Base-by-base conservation (phyloP, 2,888 invertebrate genomes). In the Dicycla oo region DNA sequence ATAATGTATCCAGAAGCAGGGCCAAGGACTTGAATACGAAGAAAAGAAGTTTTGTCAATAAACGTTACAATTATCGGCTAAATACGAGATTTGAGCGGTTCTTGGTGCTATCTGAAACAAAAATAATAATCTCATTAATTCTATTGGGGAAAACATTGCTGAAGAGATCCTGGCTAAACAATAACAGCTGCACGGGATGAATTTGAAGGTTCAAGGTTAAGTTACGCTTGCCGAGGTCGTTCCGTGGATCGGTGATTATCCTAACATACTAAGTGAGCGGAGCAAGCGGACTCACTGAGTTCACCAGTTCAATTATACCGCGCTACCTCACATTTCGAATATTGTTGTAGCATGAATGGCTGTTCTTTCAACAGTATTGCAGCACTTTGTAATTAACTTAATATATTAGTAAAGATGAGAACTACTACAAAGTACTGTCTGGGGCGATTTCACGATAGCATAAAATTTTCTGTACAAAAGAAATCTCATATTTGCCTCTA, bases 111-210 rank as follows among this genome's bases (percentile, higher is more conserved):
- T 2, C 62, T 62, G 15, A 30, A 62, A 62, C 51, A 18, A 8
- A 45, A 30, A 30, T 20, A 40, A 5, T 23, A 38, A 38, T n/a
- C 13, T 57, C 15, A 57, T n/a, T 30, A 20, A 38, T 38, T 23
- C 8, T 34, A 3, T 57, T 57, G 8, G 8, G 30, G 1, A 20
- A 56, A 56, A 56, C 13, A 56, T 56, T 34, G 13, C 34, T n/a
- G 34, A 34, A 6, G 4, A 75, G 61, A 69, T 77, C 70, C 62
- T 60, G 18, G 5, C 5, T 40, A 10, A 43, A 40, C 40, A 40
- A 11, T 40, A 23, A 13, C 20, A 26, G 7, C 11, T 10, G 18
- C 43, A 26, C 20, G 20, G 20, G 43, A 11, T 1, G 26, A 26
- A 26, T 1, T 3, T 45, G 2, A 45, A 26, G 43, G 43, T 20